Evolutionary conservation across 2,888 invertebrate species (phyloP).

Genomic region (Prosopocoilus inquinatus): DNA sequence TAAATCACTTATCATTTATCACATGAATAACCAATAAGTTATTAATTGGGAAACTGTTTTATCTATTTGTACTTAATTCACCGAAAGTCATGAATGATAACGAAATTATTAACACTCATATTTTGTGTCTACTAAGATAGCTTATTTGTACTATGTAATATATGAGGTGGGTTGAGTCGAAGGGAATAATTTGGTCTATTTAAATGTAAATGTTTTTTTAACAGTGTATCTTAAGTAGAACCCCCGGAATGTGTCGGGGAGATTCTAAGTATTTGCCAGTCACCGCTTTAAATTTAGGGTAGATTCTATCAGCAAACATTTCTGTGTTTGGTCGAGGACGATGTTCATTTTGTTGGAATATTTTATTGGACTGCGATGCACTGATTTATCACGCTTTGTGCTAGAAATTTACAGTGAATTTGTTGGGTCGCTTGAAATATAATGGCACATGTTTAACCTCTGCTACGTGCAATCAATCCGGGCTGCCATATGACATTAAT

Average conservation of each 20-base stretch:
- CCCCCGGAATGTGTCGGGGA: slow-evolving; percentile 24
- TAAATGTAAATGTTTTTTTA: slow-evolving; percentile 7
- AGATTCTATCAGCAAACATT: slow-evolving; percentile 38
- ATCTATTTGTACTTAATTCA: too few relatives aligned
- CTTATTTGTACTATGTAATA: too few relatives aligned
- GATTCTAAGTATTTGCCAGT: slow-evolving; percentile 43
- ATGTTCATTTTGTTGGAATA: slow-evolving; percentile 27
- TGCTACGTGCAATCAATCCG: slow-evolving; percentile 41
- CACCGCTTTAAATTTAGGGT: slow-evolving; percentile 48
- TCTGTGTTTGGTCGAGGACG: slow-evolving; percentile 23
- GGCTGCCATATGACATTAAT: slow-evolving; percentile 41
- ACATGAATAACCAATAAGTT: too few relatives aligned
- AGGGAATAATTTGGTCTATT: too few relatives aligned
- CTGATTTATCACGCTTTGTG: slow-evolving; percentile 33
- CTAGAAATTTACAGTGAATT: slow-evolving; percentile 30
- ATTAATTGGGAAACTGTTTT: too few relatives aligned
- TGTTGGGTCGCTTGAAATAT: slow-evolving; percentile 27
- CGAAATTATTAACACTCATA: too few relatives aligned
- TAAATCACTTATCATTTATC: too few relatives aligned
- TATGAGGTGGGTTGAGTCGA: too few relatives aligned
- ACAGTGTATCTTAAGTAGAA: slow-evolving; percentile 16
- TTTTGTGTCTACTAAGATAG: too few relatives aligned
- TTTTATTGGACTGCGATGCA: slow-evolving; percentile 27
- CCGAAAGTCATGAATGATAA: too few relatives aligned
- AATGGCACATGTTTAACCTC: slow-evolving; percentile 41